phyloP scores from a whole-genome alignment of 2,797 vertebrate genomes.

The Siniperca undulata region DNA sequence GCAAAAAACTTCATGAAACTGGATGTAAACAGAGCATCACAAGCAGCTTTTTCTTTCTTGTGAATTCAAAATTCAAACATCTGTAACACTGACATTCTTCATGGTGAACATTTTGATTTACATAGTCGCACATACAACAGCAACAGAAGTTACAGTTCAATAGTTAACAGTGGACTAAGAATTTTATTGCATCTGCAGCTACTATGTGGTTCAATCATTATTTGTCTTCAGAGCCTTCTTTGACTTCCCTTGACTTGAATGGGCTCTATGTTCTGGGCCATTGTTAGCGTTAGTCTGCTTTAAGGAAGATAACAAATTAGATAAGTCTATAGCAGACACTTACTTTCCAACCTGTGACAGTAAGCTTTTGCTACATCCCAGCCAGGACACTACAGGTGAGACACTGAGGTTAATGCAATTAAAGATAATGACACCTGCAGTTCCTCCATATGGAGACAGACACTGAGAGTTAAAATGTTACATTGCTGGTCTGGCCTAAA shows the following conservation, averaged over 20 bases:
- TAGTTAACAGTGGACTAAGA: background rate
- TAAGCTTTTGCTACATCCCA: constrained; percentile 45
- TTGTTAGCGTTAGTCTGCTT: background rate
- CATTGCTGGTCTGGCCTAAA: background rate
- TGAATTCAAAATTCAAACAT: background rate
- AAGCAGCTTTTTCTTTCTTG: background rate
- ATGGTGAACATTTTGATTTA: background rate
- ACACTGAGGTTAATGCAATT: constrained; percentile 45
- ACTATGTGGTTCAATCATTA: background rate
- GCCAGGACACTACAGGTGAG: constrained; percentile 8
- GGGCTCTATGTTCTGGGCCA: background rate
- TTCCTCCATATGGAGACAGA: constrained; percentile 5
- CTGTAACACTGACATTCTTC: background rate
- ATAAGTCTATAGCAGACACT: background rate
- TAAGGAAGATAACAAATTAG: constrained; percentile 7
- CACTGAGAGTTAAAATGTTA: background rate
- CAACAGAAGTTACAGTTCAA: background rate
- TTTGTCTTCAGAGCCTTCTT: background rate
- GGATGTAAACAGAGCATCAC: background rate
- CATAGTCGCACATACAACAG: background rate
- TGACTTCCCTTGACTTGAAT: background rate
- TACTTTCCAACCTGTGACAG: constrained; percentile 2
- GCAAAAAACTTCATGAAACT: background rate
- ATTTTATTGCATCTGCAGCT: background rate
- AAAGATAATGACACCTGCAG: constrained; percentile 32